phyloP scores from a whole-genome alignment of 2,888 invertebrate genomes.

The Erebia epiphron region DNA sequence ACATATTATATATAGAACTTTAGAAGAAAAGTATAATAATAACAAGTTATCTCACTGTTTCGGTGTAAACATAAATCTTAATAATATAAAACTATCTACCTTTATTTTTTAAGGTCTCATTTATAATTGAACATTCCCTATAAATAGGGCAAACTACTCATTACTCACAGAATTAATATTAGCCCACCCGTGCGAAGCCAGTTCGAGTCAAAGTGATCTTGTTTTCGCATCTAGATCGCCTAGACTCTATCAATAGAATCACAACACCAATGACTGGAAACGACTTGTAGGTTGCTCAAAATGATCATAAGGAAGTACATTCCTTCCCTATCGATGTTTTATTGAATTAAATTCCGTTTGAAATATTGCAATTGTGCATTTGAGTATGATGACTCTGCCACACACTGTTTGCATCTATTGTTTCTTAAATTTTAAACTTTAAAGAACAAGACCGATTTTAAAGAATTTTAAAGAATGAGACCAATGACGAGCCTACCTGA shows the following conservation, averaged over 20 bases:
- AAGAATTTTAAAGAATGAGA: no score
- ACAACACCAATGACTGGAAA: conserved; percentile 16
- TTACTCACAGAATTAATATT: not conserved
- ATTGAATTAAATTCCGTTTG: conserved; percentile 44
- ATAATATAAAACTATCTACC: no score
- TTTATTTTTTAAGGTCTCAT: no score
- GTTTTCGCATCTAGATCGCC: not conserved
- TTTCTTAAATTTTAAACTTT: conserved; percentile 1
- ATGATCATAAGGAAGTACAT: conserved; percentile 56
- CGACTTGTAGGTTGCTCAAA: conserved; percentile 24
- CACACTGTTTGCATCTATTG: not conserved
- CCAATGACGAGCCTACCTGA: no score
- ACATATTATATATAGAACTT: no score
- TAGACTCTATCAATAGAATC: conserved; percentile 5
- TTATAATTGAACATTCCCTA: no score
- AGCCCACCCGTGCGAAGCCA: not conserved
- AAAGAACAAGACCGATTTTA: no score
- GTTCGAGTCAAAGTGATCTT: not conserved
- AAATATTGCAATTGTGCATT: conserved; percentile 23
- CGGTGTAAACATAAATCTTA: no score
- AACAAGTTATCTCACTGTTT: no score
- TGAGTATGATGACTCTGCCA: not conserved
- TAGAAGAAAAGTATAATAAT: no score
- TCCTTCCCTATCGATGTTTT: conserved; percentile 43
- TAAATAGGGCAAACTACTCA: no score